Evolutionary conservation across 2,797 vertebrate genomes (phyloP), one percentile per base, ranked within the genome.

Genomic region (Tragopan temminckii): DNA sequence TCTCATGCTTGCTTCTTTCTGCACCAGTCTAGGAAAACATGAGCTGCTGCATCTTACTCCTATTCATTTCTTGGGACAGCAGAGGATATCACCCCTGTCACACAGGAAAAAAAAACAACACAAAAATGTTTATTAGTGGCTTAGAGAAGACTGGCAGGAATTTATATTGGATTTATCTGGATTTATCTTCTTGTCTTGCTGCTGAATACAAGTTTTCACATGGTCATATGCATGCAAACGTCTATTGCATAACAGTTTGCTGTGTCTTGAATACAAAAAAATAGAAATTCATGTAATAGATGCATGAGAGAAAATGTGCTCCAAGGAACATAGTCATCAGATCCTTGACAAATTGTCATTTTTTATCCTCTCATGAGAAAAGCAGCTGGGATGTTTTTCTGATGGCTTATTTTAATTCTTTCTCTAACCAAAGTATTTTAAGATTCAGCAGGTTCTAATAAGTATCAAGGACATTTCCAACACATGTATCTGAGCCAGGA

Each of bases 381-480:
- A 80, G 76, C 82, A 96, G 87, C 88, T 96, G 90, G 74, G 85
- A 57, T 18, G 36, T 75, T 88, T 85, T 77, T 31, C 43, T 87
- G 67, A 33, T 57, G 61, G 67, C 25, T 35, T 79, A 57, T 69
- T 91, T 69, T 82, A 88, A 52, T 85, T 66, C 18, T 64, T 68
- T 84, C 53, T 70, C 69, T 45, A 38, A 88, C 80, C 48, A 70
- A 95, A 82, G 66, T 13, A 7, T 58, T 61, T 77, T 29, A 80
- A 93, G 85, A 85, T 85, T 72, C 58, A 94, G 63, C 71, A 82
- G 58, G 40, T 92, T 97, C 93, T 83, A 89, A 66, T 89, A 88
- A 93, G 53, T 83, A 81, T 57, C 81, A 91, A 89, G 36, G 31
- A 92, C 63, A 74, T 84, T 93, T 95, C 80, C 93, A 93, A 45